Conservation (phyloP, 1,140 invertebrate species). For the Diorhabda elongata region DNA sequence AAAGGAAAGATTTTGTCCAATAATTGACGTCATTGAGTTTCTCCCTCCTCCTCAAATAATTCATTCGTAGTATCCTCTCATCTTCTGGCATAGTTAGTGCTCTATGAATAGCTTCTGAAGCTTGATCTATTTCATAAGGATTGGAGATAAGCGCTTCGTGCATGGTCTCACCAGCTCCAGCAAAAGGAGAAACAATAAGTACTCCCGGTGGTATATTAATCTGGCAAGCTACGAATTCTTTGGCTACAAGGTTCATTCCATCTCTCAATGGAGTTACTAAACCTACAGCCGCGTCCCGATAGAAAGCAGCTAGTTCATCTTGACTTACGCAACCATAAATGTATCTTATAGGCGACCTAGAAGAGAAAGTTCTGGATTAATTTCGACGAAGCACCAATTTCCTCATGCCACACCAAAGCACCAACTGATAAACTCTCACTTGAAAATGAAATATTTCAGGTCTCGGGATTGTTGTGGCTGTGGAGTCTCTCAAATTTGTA, state of each 20-base stretch:
- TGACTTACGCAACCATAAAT: constrained; percentile 86
- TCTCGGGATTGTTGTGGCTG: no score
- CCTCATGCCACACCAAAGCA: no score
- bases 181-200: constrained; percentile 84
- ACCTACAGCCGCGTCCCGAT: constrained; percentile 76
- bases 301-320: constrained; percentile 79
- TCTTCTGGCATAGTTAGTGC: constrained; percentile 88
- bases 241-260: constrained; percentile 91
- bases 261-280: constrained; percentile 82
- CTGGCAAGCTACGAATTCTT: constrained; percentile 90
- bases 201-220: constrained; percentile 83
- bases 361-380: constrained; percentile 49
- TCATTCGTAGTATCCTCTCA: constrained; percentile 82
- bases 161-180: constrained; percentile 87
- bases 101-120: constrained; percentile 78
- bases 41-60: constrained; percentile 74
- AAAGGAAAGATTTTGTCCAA: constrained; percentile 85
- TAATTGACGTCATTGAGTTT: constrained; percentile 79
- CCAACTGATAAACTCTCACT: no score
- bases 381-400: no score
- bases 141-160: constrained; percentile 82
- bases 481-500: no score
- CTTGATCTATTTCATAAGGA: constrained; percentile 83
- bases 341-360: constrained; percentile 82
- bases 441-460: no score